These are phyloP conservation scores for Perizoma affinitatum DNA, from an alignment of 2,888 invertebrate species.

Conservation along the genomic window DNA sequence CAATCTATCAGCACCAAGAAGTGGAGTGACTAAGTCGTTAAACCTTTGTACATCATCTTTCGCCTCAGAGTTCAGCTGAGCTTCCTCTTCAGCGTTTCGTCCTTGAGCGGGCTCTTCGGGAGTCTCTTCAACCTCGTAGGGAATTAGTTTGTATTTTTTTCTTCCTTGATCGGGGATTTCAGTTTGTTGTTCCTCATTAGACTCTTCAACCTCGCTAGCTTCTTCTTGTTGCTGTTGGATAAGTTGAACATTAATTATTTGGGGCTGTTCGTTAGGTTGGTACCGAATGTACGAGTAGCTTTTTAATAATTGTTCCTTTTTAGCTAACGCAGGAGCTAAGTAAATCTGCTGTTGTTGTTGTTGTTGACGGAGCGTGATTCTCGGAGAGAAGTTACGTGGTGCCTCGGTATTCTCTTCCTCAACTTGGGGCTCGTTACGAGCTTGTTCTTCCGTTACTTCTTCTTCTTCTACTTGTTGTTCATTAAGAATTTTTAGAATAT, in stretches of 20 bases:
- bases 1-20: conserved; percentile 41
- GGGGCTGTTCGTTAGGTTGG: conserved; percentile 39
- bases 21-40: conserved; percentile 38
- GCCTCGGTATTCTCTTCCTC: conserved; percentile 36
- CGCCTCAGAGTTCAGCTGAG: conserved; percentile 20
- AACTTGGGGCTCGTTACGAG: conserved; percentile 29
- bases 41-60: conserved; percentile 32
- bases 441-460: conserved; percentile 24
- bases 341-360: conserved; percentile 36
- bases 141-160: conserved; percentile 31
- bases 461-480: conserved; percentile 31
- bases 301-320: conserved; percentile 35
- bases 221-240: conserved; percentile 30
- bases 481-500: conserved; percentile 37
- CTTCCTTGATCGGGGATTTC: conserved; percentile 18
- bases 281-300: conserved; percentile 39
- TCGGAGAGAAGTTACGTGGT: conserved; percentile 34
- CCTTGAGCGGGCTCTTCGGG: conserved; percentile 25
- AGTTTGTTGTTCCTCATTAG: conserved; percentile 16
- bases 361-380: conserved; percentile 28
- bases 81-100: conserved; percentile 24
- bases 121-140: conserved; percentile 34
- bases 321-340: conserved; percentile 36
- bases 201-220: conserved; percentile 18
- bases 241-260: conserved; percentile 34